phyloP scores from a whole-genome alignment of 2,797 vertebrate species.

The Muscicapa comitata region DNA sequence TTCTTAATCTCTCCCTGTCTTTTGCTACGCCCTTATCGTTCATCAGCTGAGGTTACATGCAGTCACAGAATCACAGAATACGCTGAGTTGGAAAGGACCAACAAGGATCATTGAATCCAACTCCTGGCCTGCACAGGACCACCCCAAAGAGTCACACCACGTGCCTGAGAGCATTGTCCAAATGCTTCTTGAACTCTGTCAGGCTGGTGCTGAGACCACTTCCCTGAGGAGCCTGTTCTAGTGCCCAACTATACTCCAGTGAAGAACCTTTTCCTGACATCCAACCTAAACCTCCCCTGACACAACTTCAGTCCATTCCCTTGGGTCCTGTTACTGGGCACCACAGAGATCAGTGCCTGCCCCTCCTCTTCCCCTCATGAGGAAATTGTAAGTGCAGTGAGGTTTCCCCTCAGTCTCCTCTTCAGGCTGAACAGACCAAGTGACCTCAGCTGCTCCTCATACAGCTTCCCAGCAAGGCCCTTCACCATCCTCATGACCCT shows the following conservation, averaged over 20 bases:
- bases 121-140: background rate
- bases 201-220: background rate
- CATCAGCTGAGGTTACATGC: background rate
- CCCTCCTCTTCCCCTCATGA: background rate
- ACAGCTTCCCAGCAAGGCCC: accelerated
- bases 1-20: background rate
- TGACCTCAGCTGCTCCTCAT: background rate
- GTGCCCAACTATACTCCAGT: accelerated
- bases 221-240: background rate
- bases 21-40: background rate
- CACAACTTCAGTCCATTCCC: background rate
- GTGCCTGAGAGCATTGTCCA: background rate
- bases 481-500: accelerated
- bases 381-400: background rate
- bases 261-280: background rate
- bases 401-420: background rate
- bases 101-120: background rate
- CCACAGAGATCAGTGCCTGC: background rate
- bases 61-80: background rate
- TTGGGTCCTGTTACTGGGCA: background rate
- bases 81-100: background rate
- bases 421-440: background rate
- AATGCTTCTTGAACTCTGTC: background rate
- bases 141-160: background rate
- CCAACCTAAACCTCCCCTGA: background rate